Evolutionary conservation across 2,113 vertebrate species (phyloP), one percentile per base, ranked within the genome.

Genomic region (Oreochromis aureus): DNA sequence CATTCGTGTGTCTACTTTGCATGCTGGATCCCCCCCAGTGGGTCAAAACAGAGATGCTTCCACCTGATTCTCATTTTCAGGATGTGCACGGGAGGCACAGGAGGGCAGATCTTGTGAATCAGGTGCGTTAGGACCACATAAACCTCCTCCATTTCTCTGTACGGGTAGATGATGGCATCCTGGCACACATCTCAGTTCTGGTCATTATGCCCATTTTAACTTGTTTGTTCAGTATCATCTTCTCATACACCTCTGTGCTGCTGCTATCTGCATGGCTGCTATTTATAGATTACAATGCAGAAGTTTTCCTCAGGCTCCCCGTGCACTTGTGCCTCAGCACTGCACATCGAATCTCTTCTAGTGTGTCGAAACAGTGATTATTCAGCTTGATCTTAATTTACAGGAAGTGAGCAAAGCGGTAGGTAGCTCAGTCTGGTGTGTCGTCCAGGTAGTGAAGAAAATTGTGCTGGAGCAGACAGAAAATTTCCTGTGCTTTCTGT

Each of bases 231-330:
- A 48, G 12, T 1, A 18, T 7, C 69, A 73, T 48, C 9, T 19
- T 30, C 69, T 73, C 13, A 16, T 1, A 27, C 69, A 76, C 41
- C 6, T 76, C 22, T 46, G 39, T 24, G 22, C 22, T 73, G 39
- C 22, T 73, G 22, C 39, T 27, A 27, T 73, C 1, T 16, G 22
- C 69, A 18, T 16, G 39, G 22, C 34, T 73, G 69, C 13, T 46
- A 27, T 10, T 27, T 46, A 8, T 3, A 73, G 22, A 73, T 46
- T 41, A 9, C n/a, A 0, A 0, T 11, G 13, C 39, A 73, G 22
- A 46, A 1, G 13, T 6, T 44, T 24, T 73, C 2, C 1, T 46
- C 22, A 73, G 1, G 7, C 39, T 36, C 3, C 34, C 12, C 32
- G 39, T 71, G 4, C 19, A 3, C 34, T 69, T 22, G 63, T 0